Evolutionary conservation across 2,113 vertebrate genomes (phyloP), one percentile per base, ranked within the genome.

Genomic region (Zosterops borbonicus): DNA sequence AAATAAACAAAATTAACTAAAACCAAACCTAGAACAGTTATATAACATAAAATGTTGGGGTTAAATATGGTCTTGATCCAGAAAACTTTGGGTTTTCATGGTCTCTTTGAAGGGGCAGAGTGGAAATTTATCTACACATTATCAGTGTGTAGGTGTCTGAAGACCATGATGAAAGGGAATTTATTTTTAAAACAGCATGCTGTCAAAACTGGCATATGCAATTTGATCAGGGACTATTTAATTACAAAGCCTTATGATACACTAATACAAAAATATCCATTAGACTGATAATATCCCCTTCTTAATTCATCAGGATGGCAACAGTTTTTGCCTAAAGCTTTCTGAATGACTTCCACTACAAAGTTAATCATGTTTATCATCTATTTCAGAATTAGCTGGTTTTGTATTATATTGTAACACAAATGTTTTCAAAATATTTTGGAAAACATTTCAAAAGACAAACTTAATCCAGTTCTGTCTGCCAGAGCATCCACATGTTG

Each of bases 171-270:
- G 67, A 96, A 96, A 96, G 83, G 20, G 79, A 86, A 76, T 88
- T 85, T 96, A 90, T 92, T 92, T 95, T 90, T 92, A 90, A 93
- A 88, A 86, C 56, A 92, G 52, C 44, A 62, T 50, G 75, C 87
- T 90, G 70, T 31, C 75, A 88, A 94, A 95, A 90, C 67, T 83
- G n/a, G 12, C 53, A 73, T 46, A 76, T 27, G 70, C 25, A 73
- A 65, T 92, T 94, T 94, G 78, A 92, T 89, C 52, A 70, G 24
- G 67, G 35, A 67, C 56, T 85, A 46, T 70, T 89, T 92, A 89
- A 83, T 76, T 87, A 60, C 42, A 86, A 95, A 83, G 31, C 17
- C 24, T 83, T 81, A 64, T 79, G 67, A 82, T 41, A 78, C 33
- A 47, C 25, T 55, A 81, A 89, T 47, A 78, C 29, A 83, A 92